Percentiles rank a stretch among this genome's conserved stretches.
Evolutionary conservation across 2,888 invertebrate species (phyloP).

Genomic region (Microplitis manilae): DNA sequence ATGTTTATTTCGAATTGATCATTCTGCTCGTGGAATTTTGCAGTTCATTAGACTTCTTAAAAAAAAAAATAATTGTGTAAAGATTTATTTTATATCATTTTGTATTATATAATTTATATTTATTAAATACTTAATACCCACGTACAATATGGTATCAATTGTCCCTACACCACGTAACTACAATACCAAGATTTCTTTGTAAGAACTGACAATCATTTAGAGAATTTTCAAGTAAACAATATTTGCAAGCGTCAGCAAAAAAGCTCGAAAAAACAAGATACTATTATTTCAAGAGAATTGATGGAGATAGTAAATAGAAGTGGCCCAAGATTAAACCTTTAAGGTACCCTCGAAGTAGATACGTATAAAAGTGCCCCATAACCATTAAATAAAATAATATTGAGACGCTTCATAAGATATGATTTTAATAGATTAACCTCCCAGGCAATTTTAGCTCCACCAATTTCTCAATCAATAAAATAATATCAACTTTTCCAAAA

Average conservation of each 20-base stretch:
- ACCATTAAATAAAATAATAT: slow-evolving; percentile 2
- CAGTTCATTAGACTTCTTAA: no score
- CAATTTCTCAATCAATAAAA: not conserved
- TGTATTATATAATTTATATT: no score
- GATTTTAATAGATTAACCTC: not conserved
- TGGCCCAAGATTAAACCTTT: not conserved
- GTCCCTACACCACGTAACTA: not conserved
- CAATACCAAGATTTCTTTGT: not conserved
- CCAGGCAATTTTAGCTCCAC: not conserved
- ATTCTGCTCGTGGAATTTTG: no score
- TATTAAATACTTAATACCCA: no score
- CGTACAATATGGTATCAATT: not conserved
- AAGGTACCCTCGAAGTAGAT: not conserved
- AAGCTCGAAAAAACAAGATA: not conserved
- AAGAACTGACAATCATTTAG: not conserved
- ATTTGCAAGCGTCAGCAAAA: not conserved
- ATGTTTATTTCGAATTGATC: no score
- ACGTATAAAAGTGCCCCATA: not conserved
- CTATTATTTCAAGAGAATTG: not conserved
- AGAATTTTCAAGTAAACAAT: not conserved
- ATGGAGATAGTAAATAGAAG: not conserved
- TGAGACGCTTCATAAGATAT: not conserved
- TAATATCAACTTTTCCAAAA: slow-evolving; percentile 3
- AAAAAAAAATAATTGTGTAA: no score
- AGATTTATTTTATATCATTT: no score